Base-by-base conservation (phyloP, 2,113 vertebrate species). In the Aldabrachelys gigantea region DNA sequence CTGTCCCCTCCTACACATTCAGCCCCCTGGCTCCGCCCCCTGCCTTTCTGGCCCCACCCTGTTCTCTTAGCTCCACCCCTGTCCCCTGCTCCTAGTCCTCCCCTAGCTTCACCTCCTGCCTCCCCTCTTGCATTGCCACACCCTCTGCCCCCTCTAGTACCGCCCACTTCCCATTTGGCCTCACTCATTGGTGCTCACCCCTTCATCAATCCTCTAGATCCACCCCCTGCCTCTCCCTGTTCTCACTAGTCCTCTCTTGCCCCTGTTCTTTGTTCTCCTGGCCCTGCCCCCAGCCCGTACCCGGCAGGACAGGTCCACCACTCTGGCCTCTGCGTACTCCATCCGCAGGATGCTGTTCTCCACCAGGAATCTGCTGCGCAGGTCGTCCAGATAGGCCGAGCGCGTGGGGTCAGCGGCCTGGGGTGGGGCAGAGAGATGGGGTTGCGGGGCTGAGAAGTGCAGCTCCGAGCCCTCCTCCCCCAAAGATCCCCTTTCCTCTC, bases 321-420 rank as follows among this genome's bases (percentile, higher is more conserved):
- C 98, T 0, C 99, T 98, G 41, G 99, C 98, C 81, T 99, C 99
- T 0, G 99, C 99, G 1, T 99, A 99, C 94, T 99, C 99, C 99
- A 99, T 99, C 96, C 99, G 99, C 95, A 99, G 98, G 95, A 99
- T 98, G 10, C 98, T 99, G 98, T 99, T 99, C 97, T 99, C 99
- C 19, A 99, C 97, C 97, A 99, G 97, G 83, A 99, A 99, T 97
- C 99, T 99, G 98, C 99, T 99, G 96, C 99, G 99, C 54, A 99
- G 98, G 93, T 99, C 99, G 8, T 98, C 98, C 95, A 99, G 98
- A 93, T 99, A 99, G 1, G 98, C 97, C 1, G 97, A 96, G 24
- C 99, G 98, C 99, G 99, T 99, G 2, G 99, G 98, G 82, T 99
- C 99, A 85, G 99, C 99, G 2, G 98, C 98, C 99, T 99, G 95